Conservation (phyloP, 2,888 invertebrate species). For the Temnothorax unifasciatus region DNA sequence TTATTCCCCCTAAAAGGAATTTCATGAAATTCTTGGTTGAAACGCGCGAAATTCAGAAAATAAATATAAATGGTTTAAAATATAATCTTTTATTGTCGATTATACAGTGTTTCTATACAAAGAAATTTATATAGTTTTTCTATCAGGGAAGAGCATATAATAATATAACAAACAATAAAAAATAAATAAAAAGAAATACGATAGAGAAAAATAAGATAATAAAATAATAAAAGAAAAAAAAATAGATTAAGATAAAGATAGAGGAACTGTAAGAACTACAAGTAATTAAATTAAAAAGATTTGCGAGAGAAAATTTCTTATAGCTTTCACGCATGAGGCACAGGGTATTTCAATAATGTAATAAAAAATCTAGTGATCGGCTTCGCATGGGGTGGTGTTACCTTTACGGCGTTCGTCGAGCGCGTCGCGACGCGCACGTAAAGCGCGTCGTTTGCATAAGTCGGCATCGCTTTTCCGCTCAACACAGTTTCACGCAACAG, state of each 20-base stretch:
- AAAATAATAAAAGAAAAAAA: background rate
- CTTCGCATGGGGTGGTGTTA: slow-evolving; percentile 31
- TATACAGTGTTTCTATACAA: background rate
- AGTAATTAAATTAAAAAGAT: slow-evolving; percentile 22
- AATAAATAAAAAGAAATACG: background rate
- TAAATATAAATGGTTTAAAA: slow-evolving; percentile 17
- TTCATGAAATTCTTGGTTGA: slow-evolving; percentile 7
- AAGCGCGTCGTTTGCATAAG: slow-evolving; percentile 56
- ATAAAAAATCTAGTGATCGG: slow-evolving; percentile 55
- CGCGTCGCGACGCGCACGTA: slow-evolving; percentile 50
- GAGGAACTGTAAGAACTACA: background rate
- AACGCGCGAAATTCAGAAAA: slow-evolving; percentile 3
- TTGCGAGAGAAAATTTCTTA: slow-evolving; percentile 5
- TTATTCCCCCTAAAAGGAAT: slow-evolving; percentile 30
- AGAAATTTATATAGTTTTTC: background rate
- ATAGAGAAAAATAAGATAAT: background rate
- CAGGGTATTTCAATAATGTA: slow-evolving; percentile 47
- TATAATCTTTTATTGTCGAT: slow-evolving; percentile 7
- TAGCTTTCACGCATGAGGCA: slow-evolving; percentile 8
- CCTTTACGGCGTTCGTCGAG: slow-evolving; percentile 48
- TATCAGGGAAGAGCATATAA: background rate
- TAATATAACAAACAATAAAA: background rate
- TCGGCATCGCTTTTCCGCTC: slow-evolving; percentile 56
- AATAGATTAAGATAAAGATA: background rate
- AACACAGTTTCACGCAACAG: slow-evolving; percentile 56